Base-by-base conservation (phyloP, 2,113 vertebrate species). In the Python bivittatus region DNA sequence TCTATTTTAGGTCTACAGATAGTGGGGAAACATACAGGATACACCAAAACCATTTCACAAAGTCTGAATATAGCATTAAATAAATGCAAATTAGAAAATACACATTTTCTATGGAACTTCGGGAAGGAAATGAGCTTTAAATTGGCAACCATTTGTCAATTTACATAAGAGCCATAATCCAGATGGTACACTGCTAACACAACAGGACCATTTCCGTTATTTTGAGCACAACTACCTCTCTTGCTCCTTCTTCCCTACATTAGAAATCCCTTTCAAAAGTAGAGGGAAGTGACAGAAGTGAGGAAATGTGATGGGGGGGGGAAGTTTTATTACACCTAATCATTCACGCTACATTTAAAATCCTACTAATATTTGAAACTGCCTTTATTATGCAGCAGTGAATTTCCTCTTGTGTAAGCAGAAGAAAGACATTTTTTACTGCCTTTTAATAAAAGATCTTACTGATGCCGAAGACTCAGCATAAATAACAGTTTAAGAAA, bases 81-180 rank as follows among this genome's bases (percentile, higher is more conserved):
- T 60, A 53, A 88, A 88, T 17, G 38, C 56, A 88, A 79, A 38
- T 83, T 58, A 92, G 64, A 88, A 58, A 88, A 79, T n/a, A 33
- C 13, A 9, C 57, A 20, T 88, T 61, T 86, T 54, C 79, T 54
- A 52, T 44, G 42, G 13, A 84, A 57, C 25, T 58, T 84, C 23
- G 25, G 33, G 90, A 29, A 61, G 22, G n/a, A 56, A 20, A 13
- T 1, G 53, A n/a, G 38, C 25, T 79, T 64, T 52, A 79, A 33
- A 83, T 42, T 56, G 27, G 44, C 52, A 79, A 68, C 10, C 27
- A 48, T 86, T 87, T 54, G 25, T 42, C 33, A 68, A 91, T 57
- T 9, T n/a, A 11, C 22, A 12, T 56, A 88, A n/a, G 4, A 52
- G 17, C 11, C 0, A 6, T 83, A 13, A 83, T 48, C 3, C 53